Base-by-base conservation (phyloP, 2,888 invertebrate genomes). In the Lepidocyrtinus sp. region DNA sequence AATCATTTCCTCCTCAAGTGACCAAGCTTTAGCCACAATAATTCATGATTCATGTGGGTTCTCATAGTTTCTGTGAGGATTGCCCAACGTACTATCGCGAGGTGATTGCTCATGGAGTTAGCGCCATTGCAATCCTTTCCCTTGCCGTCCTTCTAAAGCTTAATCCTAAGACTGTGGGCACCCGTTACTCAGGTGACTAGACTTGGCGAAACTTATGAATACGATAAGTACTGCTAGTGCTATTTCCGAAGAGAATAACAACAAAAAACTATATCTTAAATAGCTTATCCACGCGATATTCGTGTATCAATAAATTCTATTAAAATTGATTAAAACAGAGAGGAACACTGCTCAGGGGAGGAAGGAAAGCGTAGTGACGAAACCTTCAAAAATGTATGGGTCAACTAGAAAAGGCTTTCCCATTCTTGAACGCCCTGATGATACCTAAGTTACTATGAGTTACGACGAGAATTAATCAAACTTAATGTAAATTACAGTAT, bases 101-200 rank as follows among this genome's bases (percentile, higher is more conserved):
- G 21, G 71, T 82, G 2, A 72, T 82, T 9, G 72, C 82, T 7
- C 76, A 82, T 26, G 82, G 82, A 0, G 73, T 82, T 22, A 61
- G 82, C 65, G 70, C 76, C 1, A 67, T 82, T n/a, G 75, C 82
- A 1, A 72, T 82, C 22, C 21, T 79, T 12, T 82, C 82, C 0
- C 27, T 82, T 15, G 82, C 75, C 0, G 63, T 82, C 2, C 73
- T 82, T 19, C 72, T 82, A 61, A 72, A 70, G 19, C 69, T 82
- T 1, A 75, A 79, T 19, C 75, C 72, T 17, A 50, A 59, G 22
- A 79, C 62, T 59, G 71, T 82, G n/a, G 79, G 79, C 21, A 76
- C 71, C 12, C 61, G 82, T n/a, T 75, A 73, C n/a, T 82, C 82
- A 70, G 82, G 82, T 82, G 50, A 5, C n/a, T n/a, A n/a, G n/a